These are phyloP conservation scores for Amaurobius ferox DNA, from an alignment of 2,888 invertebrate genomes.

Conservation along the genomic window DNA sequence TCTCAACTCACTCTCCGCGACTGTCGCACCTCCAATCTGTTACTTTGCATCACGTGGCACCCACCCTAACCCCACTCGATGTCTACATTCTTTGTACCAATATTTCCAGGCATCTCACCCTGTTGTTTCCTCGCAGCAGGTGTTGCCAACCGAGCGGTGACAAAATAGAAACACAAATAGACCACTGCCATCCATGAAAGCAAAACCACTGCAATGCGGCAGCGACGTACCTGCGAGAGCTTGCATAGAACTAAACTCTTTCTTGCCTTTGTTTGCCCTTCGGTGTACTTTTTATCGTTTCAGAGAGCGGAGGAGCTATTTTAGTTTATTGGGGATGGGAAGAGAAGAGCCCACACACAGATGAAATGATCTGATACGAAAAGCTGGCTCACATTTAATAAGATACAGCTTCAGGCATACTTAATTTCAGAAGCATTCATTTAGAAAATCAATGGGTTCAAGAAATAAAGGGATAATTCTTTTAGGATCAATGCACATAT, in stretches of 20 bases:
- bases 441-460: too few relatives aligned
- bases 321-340: neutral
- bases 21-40: neutral
- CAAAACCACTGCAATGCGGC: neutral
- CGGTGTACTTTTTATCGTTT: neutral
- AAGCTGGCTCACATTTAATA: too few relatives aligned
- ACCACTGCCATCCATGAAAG: neutral
- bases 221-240: neutral
- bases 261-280: slow-evolving; percentile 1
- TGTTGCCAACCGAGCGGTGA: neutral
- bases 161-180: neutral
- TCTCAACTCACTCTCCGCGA: too few relatives aligned
- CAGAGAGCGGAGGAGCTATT: neutral
- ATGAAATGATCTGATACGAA: too few relatives aligned
- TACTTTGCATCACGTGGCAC: neutral
- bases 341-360: too few relatives aligned
- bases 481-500: too few relatives aligned
- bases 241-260: neutral
- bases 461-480: too few relatives aligned
- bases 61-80: neutral
- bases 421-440: too few relatives aligned
- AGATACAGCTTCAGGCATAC: too few relatives aligned
- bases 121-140: neutral
- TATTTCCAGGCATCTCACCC: neutral
- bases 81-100: neutral